phyloP scores from a whole-genome alignment of 2,797 vertebrate genomes.

The Toxotes lorentzi region DNA sequence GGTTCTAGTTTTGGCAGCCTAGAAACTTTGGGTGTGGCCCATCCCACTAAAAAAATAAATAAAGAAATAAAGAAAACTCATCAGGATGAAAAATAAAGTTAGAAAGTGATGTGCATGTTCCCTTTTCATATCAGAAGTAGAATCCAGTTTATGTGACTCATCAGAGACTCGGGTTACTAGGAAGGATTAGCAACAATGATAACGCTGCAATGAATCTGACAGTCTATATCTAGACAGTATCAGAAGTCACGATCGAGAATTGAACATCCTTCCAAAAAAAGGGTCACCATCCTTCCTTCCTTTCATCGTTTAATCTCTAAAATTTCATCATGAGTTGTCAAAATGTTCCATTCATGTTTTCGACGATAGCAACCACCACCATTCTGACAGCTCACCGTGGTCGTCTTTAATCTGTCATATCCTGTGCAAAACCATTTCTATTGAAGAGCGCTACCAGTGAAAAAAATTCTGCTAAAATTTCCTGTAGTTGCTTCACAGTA shows the following conservation, averaged over 20 bases:
- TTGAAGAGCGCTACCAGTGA: background rate
- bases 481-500: background rate
- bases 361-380: too few species aligned
- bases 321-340: background rate
- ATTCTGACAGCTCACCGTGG: too few species aligned
- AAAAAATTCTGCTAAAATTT: background rate
- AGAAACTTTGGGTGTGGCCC: conserved; percentile 95
- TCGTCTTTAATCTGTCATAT: too few species aligned
- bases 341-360: background rate
- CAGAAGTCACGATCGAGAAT: background rate
- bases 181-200: too few species aligned
- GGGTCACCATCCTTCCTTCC: background rate
- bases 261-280: background rate
- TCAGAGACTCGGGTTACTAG: too few species aligned
- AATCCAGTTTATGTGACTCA: conserved; percentile 3
- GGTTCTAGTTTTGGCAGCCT: conserved; percentile 96
- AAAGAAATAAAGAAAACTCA: conserved; percentile 64
- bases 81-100: conserved; percentile 12
- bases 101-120: background rate
- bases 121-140: background rate
- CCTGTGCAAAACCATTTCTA: too few species aligned
- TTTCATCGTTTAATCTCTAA: background rate
- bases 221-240: background rate
- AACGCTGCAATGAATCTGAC: too few species aligned
- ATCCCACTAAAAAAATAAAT: conserved; percentile 90